These are phyloP conservation scores for Numida meleagris DNA, from an alignment of 2,113 vertebrate species.

Conservation along the genomic window DNA sequence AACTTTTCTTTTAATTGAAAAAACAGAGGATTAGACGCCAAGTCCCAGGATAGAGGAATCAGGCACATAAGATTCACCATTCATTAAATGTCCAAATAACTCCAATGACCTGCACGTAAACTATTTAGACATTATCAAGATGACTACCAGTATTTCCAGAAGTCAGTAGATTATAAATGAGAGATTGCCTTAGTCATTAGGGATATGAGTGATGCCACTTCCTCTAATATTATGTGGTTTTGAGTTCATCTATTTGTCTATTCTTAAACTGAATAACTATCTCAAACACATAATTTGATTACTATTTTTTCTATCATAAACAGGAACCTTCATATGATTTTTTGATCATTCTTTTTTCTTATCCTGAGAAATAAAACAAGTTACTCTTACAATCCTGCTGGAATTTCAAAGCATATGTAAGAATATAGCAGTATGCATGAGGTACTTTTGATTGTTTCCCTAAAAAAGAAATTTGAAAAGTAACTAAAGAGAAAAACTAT, in stretches of 20 bases:
- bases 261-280: not conserved
- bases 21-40: not conserved
- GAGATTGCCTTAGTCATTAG: not conserved
- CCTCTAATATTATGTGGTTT: not conserved
- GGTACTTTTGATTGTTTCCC: not conserved
- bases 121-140: not conserved
- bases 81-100: not conserved
- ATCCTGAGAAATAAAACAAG: not conserved
- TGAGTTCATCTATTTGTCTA: not conserved
- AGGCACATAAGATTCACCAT: not conserved
- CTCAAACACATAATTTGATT: not conserved
- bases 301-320: not conserved
- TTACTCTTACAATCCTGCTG: not conserved
- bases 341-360: not conserved
- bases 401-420: not conserved
- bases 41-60: not conserved
- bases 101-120: not conserved
- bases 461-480: not conserved
- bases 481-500: not conserved
- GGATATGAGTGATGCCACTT: not conserved
- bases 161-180: not conserved
- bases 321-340: not conserved
- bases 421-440: not conserved
- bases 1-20: not conserved
- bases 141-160: not conserved